Percentiles rank a stretch among this genome's conserved stretches.
Evolutionary conservation across 1,140 invertebrate genomes (phyloP).

Genomic region (Acromyrmex echinatior): DNA sequence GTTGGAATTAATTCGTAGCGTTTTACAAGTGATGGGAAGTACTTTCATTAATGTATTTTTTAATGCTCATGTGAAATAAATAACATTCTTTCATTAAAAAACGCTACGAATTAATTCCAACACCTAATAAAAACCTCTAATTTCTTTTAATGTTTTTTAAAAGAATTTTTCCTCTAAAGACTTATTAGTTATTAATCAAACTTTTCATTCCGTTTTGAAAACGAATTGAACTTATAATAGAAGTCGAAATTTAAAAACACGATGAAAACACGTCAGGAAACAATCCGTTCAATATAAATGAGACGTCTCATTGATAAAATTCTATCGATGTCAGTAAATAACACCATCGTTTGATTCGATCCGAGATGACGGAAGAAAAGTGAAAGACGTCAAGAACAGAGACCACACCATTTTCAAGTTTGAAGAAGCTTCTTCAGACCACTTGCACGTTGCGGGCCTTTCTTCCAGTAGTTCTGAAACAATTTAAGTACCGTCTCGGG

Average conservation of each 20-base stretch:
- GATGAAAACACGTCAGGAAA: neutral
- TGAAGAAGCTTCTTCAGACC: conserved; percentile 68
- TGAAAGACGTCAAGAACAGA: conserved; percentile 70
- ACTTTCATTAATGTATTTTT: no score
- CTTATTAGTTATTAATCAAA: neutral
- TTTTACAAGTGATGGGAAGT: no score
- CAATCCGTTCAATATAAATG: conserved; percentile 42
- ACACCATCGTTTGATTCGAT: conserved; percentile 57
- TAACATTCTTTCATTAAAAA: no score
- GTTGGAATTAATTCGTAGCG: no score
- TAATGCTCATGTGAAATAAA: no score
- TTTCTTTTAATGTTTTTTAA: neutral
- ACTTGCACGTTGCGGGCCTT: conserved; percentile 61
- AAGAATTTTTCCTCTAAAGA: conserved; percentile 15
- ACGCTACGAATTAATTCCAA: no score
- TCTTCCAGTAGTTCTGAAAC: conserved; percentile 70
- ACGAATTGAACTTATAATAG: neutral
- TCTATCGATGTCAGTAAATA: conserved; percentile 41
- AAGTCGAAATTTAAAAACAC: neutral
- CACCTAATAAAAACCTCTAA: neutral
- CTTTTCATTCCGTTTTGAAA: neutral
- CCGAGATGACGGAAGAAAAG: conserved; percentile 60
- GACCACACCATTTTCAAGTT: conserved; percentile 67
- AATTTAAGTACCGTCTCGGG: conserved; percentile 73
- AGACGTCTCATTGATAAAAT: conserved; percentile 53